Base-by-base conservation (phyloP, 2,113 vertebrate genomes). In the Dinomys branickii region DNA sequence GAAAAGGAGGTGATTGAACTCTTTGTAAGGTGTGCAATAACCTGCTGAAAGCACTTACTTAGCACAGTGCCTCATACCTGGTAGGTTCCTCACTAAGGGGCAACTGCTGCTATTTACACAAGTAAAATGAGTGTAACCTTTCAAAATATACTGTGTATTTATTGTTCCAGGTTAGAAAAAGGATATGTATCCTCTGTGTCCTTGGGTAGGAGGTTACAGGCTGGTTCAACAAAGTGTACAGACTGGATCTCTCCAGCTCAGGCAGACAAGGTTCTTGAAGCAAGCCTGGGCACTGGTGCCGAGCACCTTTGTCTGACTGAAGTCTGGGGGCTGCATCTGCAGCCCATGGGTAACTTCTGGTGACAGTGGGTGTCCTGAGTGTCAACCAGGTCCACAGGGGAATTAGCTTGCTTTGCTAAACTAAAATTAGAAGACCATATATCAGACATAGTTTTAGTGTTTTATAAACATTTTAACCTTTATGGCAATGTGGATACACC, bases 271-370 rank as follows among this genome's bases (percentile, higher is more conserved):
- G 73, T 85, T 78, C 16, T 52, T 24, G 50, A 30, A 33, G 33
- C 19, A 3, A 33, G 3, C 81, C 14, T 3, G 2, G 28, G 12
- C 59, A 71, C 3, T 2, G 19, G 50, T 26, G n/a, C 35, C 58
- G 16, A 33, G 33, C 30, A 93, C 59, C 10, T 61, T 38, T 17
- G 0, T 52, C 35, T 58, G 59, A 16, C n/a, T 65, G 82, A 90
- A 41, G 28, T 47, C 1, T 38, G 44, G 9, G 13, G 11, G 11
- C 75, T 52, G 28, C 11, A 61, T 11, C 63, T n/a, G 30, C n/a
- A 59, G n/a, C 24, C 35, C 10, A 1, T 4, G 14, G 20, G 4
- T 44, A 44, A 3, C 38, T 16, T 0, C 0, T 10, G 17, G 22
- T 17, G 28, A 19, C 3, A 41, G 19, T 4, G 12, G 59, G 28